Evolutionary conservation across 2,113 vertebrate species (phyloP).

Genomic region (Cheilinus undulatus): DNA sequence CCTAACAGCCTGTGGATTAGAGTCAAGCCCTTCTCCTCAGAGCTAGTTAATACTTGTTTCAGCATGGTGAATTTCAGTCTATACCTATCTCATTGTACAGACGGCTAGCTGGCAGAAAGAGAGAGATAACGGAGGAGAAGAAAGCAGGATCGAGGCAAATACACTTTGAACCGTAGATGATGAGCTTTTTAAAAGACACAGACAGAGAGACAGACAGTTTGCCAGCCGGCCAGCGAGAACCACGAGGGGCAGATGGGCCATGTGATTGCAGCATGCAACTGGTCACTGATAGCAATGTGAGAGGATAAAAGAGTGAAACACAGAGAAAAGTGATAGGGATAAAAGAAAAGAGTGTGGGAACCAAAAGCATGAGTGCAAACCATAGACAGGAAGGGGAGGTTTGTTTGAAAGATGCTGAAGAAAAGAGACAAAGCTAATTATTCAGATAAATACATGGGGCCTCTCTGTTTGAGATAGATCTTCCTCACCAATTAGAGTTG

Average conservation of each 20-base stretch:
- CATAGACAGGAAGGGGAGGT: background rate
- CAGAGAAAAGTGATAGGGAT: constrained; percentile 1
- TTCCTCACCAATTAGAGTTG: constrained; percentile 1
- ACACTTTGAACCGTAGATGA: constrained; percentile 45
- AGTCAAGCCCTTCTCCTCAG: constrained; percentile 30
- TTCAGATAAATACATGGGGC: constrained; percentile 25
- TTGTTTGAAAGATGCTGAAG: constrained; percentile 17
- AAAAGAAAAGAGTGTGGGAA: background rate
- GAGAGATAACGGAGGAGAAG: constrained; percentile 23
- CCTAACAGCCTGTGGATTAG: constrained; percentile 42
- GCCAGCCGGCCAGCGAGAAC: constrained; percentile 4
- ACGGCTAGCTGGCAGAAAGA: constrained; percentile 33
- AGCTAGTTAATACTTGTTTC: constrained; percentile 42
- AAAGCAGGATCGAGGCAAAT: constrained; percentile 6
- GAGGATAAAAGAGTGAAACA: constrained; percentile 1
- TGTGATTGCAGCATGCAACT: constrained; percentile 22
- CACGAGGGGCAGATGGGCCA: constrained; percentile 24
- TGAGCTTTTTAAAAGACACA: constrained; percentile 36
- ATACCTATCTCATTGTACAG: constrained; percentile 36
- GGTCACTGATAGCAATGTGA: constrained; percentile 6
- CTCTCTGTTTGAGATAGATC: background rate
- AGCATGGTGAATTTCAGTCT: constrained; percentile 29
- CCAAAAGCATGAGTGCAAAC: constrained; percentile 4
- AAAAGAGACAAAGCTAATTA: constrained; percentile 31
- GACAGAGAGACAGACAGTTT: background rate